Conservation (phyloP, 2,797 vertebrate genomes). For the Gadopsis bispinosus region DNA sequence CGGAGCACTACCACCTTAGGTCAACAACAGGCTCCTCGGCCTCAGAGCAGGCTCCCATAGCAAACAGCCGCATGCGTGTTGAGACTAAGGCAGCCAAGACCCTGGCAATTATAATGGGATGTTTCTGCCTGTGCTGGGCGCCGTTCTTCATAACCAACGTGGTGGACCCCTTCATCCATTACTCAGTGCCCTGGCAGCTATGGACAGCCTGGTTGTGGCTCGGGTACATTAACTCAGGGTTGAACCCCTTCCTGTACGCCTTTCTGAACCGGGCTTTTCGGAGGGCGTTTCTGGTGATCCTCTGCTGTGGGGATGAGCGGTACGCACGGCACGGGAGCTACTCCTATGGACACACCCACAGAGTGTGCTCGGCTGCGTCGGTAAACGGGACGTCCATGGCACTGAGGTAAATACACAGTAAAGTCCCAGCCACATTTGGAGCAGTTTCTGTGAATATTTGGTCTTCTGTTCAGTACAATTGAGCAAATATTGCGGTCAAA, state of each 20-base stretch:
- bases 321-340: slow-evolving; percentile 80
- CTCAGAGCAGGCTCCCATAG: slow-evolving; percentile 59
- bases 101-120: slow-evolving; percentile 87
- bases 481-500: background rate
- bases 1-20: slow-evolving; percentile 58
- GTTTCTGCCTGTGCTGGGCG: slow-evolving; percentile 89
- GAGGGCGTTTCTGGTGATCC: slow-evolving; percentile 86
- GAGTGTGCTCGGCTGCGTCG: slow-evolving; percentile 75
- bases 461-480: background rate
- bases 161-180: slow-evolving; percentile 87
- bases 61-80: slow-evolving; percentile 82
- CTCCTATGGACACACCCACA: slow-evolving; percentile 71
- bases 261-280: slow-evolving; percentile 89
- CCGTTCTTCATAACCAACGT: slow-evolving; percentile 89
- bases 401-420: slow-evolving; percentile 78
- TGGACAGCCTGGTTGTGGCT: slow-evolving; percentile 90
- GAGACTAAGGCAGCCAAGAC: slow-evolving; percentile 90
- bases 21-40: slow-evolving; percentile 37
- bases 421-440: slow-evolving; percentile 21
- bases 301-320: slow-evolving; percentile 85
- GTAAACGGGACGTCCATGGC: slow-evolving; percentile 86
- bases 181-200: slow-evolving; percentile 87
- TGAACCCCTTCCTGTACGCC: slow-evolving; percentile 89
- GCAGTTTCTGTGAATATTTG: slow-evolving; percentile 8
- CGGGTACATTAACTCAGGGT: slow-evolving; percentile 88